Evolutionary conservation across 2,797 vertebrate genomes (phyloP).

Genomic region (Hoplostethus atlanticus): DNA sequence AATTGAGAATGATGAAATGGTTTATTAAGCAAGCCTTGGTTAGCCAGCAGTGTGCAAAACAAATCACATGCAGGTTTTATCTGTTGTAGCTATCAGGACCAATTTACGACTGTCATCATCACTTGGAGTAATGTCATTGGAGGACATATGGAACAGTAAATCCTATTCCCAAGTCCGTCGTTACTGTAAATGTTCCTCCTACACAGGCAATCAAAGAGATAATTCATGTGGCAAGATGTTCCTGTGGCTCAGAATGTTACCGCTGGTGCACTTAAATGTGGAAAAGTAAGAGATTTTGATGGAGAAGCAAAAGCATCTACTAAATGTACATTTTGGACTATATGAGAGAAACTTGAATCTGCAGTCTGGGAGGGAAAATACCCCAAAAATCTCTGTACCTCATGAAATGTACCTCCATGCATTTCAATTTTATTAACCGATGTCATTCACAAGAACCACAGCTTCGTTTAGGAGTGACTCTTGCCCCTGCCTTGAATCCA

Average conservation of each 20-base stretch:
- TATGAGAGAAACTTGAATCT: too few relatives aligned
- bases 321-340: too few relatives aligned
- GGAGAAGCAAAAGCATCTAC: too few relatives aligned
- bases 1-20: constrained; percentile 60
- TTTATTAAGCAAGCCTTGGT: constrained; percentile 44
- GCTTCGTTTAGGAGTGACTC: background rate
- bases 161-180: constrained; percentile 70
- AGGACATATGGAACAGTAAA: constrained; percentile 74
- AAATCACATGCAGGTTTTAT: constrained; percentile 60
- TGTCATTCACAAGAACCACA: background rate
- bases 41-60: constrained; percentile 46
- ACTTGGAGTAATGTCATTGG: constrained; percentile 71
- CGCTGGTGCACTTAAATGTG: constrained; percentile 32
- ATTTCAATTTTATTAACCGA: background rate
- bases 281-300: background rate
- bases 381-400: background rate
- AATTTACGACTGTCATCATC: constrained; percentile 75
- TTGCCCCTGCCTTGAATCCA: background rate
- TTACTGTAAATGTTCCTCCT: constrained; percentile 77
- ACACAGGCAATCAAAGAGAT: constrained; percentile 70
- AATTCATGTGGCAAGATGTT: constrained; percentile 62
- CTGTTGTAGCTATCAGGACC: constrained; percentile 57
- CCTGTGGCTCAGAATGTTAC: constrained; percentile 46
- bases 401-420: background rate
- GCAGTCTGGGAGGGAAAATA: too few relatives aligned